A percentile compares a stretch with the other conserved stretches of the same genome.
Conservation (phyloP, 2,113 vertebrate genomes). For the Alosa alosa region DNA sequence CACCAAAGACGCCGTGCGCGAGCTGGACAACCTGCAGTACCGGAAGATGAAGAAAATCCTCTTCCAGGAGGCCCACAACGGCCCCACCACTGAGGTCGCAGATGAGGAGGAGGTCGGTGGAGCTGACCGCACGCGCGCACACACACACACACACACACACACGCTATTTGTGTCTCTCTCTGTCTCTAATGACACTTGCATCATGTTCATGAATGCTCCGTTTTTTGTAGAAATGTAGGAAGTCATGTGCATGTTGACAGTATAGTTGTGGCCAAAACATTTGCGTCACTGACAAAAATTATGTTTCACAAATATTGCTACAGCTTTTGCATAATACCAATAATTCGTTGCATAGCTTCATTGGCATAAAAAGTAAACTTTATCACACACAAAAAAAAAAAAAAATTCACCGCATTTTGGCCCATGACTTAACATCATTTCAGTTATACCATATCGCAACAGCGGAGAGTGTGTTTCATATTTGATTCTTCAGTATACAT, state of each 20-base stretch:
- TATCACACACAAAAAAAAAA: too few relatives aligned
- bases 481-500: too few relatives aligned
- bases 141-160: neutral
- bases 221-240: neutral
- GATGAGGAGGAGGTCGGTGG: constrained; percentile 92
- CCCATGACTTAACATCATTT: too few relatives aligned
- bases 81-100: constrained; percentile 87
- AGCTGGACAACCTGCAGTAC: constrained; percentile 98
- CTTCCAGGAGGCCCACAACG: constrained; percentile 96
- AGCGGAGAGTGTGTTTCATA: too few relatives aligned
- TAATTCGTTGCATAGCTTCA: too few relatives aligned
- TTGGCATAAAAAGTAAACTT: too few relatives aligned
- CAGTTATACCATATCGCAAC: too few relatives aligned
- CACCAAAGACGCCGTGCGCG: constrained; percentile 96
- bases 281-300: too few relatives aligned
- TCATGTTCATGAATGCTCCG: neutral
- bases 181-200: neutral
- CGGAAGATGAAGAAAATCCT: constrained; percentile 99
- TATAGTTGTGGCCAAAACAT: too few relatives aligned
- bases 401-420: too few relatives aligned
- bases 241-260: neutral
- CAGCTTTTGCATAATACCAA: too few relatives aligned
- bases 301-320: too few relatives aligned
- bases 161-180: neutral
- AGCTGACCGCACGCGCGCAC: neutral